These are phyloP conservation scores for Potorous gilbertii DNA, from an alignment of 2,797 vertebrate species.

Conservation along the genomic window DNA sequence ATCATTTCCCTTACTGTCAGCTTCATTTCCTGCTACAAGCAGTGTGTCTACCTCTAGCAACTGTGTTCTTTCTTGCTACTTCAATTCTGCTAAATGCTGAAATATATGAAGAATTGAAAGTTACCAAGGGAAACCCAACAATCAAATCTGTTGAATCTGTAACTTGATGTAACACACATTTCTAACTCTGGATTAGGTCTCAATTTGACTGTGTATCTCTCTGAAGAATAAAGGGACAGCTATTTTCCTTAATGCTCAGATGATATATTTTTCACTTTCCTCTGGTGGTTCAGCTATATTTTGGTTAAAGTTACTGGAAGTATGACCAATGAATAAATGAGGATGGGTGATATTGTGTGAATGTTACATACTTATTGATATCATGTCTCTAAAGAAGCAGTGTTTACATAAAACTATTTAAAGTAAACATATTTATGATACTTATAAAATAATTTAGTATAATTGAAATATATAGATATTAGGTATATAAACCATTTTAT, in stretches of 20 bases:
- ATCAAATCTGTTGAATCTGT: background rate
- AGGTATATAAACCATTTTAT: background rate
- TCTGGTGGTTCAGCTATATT: background rate
- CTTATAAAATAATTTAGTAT: background rate
- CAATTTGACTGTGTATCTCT: background rate
- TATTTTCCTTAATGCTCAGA: background rate
- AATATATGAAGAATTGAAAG: background rate
- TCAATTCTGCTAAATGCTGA: background rate
- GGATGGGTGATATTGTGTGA: background rate
- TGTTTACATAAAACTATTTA: background rate
- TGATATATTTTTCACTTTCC: background rate
- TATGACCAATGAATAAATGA: background rate
- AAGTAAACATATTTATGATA: background rate
- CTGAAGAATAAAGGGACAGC: background rate
- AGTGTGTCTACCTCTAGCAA: background rate
- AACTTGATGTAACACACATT: background rate
- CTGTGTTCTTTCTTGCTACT: background rate
- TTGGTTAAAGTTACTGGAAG: background rate
- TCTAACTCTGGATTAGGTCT: background rate
- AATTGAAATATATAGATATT: background rate
- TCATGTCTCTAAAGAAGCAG: background rate
- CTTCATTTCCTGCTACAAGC: background rate
- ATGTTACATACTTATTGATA: background rate
- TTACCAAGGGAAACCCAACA: background rate
- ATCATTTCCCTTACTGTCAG: background rate